Conservation (phyloP, 2,888 invertebrate species). For the Dysmachus trigonus region DNA sequence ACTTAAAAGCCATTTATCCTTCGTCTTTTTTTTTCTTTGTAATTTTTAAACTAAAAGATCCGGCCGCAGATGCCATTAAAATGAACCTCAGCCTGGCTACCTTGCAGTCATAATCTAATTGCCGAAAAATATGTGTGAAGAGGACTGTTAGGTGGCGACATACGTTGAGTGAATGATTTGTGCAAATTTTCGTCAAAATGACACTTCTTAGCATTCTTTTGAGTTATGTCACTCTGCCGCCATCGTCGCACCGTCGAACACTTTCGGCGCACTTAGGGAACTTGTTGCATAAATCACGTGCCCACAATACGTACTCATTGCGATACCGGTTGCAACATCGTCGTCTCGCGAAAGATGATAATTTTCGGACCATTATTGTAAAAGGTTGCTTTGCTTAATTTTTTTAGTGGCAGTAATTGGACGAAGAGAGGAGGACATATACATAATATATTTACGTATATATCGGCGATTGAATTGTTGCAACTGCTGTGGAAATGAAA, state of each 20-base stretch:
- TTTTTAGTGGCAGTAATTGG: background rate
- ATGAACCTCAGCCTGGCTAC: background rate
- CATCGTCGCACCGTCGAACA: background rate
- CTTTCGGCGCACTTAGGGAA: background rate
- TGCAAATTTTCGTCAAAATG: conserved; percentile 11
- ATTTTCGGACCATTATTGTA: conserved; percentile 22
- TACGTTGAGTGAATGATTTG: conserved; percentile 16
- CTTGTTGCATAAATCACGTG: conserved; percentile 26
- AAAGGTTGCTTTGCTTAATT: conserved; percentile 1
- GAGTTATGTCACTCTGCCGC: background rate
- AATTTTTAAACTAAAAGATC: background rate
- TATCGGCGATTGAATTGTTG: background rate
- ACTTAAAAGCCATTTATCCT: background rate
- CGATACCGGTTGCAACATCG: background rate
- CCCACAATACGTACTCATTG: background rate
- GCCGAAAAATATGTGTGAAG: conserved; percentile 13
- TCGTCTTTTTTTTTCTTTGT: background rate
- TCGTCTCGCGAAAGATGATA: conserved; percentile 8
- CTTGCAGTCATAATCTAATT: background rate
- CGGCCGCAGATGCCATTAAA: background rate
- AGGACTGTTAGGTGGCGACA: background rate
- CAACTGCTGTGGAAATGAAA: background rate
- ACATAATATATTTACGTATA: background rate
- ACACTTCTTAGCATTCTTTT: conserved; percentile 7
- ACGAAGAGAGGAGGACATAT: background rate